Evolutionary conservation across 2,113 vertebrate species (phyloP).

Genomic region (Takifugu flavidus): DNA sequence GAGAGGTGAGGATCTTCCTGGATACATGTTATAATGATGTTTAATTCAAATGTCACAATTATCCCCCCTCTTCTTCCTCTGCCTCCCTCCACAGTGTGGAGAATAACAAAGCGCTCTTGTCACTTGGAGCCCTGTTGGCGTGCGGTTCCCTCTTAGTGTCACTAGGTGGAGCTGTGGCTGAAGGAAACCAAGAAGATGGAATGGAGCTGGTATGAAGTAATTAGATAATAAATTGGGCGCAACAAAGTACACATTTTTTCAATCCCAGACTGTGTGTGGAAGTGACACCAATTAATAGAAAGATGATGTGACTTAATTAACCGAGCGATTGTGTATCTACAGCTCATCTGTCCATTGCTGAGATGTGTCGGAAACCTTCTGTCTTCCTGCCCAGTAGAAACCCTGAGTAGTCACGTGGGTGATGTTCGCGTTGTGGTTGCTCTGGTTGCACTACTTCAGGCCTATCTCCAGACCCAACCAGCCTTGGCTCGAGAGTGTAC

Average conservation of each 20-base stretch:
- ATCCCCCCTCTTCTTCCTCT: slow-evolving; percentile 1
- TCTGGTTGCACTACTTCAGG: slow-evolving; percentile 80
- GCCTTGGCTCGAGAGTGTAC: slow-evolving; percentile 82
- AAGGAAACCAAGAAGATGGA: slow-evolving; percentile 66
- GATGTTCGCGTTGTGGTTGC: slow-evolving; percentile 76
- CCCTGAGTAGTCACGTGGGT: slow-evolving; percentile 31
- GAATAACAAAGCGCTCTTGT: slow-evolving; percentile 67
- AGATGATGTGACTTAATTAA: not conserved
- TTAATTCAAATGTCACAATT: not conserved
- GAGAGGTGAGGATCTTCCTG: slow-evolving; percentile 17
- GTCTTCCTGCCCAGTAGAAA: slow-evolving; percentile 54
- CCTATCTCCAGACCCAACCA: slow-evolving; percentile 75
- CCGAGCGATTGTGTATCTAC: not conserved
- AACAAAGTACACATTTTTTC: too few species aligned
- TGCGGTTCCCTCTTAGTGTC: slow-evolving; percentile 78
- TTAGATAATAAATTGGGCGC: not conserved
- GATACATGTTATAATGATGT: not conserved
- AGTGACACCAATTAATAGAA: too few species aligned
- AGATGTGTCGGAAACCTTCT: slow-evolving; percentile 88
- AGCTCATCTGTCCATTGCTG: slow-evolving; percentile 88
- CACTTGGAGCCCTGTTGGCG: slow-evolving; percentile 69
- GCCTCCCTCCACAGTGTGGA: slow-evolving; percentile 63
- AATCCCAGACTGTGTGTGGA: too few species aligned
- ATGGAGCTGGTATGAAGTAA: slow-evolving; percentile 82
- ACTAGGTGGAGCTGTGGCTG: slow-evolving; percentile 74